Percentiles rank a stretch among this genome's conserved stretches.
Conservation (phyloP, 2,113 vertebrate genomes). For the Phylloscopus trochiloides region DNA sequence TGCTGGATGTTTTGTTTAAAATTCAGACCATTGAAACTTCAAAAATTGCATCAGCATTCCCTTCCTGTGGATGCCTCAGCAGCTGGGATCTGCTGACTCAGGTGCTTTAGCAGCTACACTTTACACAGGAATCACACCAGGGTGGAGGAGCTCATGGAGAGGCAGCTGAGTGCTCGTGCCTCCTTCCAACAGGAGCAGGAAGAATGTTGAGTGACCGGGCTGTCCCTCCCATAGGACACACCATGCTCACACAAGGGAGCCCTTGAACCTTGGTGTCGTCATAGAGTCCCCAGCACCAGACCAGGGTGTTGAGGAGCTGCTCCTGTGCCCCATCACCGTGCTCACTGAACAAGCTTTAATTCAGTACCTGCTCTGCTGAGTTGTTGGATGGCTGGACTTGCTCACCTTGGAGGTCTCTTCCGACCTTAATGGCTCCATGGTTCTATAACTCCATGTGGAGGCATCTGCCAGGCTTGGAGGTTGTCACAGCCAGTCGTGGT, state of each 20-base stretch:
- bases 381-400: neutral
- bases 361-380: neutral
- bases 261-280: neutral
- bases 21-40: neutral
- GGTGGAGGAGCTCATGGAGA: neutral
- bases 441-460: accelerated
- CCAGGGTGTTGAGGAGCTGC: neutral
- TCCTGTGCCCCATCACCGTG: neutral
- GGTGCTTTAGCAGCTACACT: neutral
- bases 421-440: neutral
- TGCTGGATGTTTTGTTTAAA: neutral
- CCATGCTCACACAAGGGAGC: neutral
- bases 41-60: neutral
- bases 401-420: neutral
- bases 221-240: neutral
- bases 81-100: neutral
- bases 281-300: neutral
- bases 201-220: neutral
- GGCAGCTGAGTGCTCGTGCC: neutral
- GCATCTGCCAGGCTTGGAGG: neutral
- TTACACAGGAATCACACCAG: neutral
- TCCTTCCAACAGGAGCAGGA: neutral
- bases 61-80: neutral
- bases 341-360: neutral
- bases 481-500: neutral